A percentile compares a stretch with the other conserved stretches of the same genome.
These are phyloP conservation scores for Rosalia funebris DNA, from an alignment of 2,888 invertebrate genomes.

Conservation along the genomic window DNA sequence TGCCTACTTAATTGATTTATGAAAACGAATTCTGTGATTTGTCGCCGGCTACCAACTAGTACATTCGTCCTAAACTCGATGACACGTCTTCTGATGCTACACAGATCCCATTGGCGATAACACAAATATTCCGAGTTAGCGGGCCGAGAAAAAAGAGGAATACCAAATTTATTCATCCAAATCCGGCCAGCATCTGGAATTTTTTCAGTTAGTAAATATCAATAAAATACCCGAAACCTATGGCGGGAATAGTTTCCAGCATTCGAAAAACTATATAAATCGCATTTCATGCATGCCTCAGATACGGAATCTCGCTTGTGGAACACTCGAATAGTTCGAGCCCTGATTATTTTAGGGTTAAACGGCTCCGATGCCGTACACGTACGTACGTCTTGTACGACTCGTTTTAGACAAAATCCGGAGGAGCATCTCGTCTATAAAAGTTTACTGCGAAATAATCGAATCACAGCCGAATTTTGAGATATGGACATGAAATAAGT, in stretches of 20 bases:
- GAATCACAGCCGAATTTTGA: conserved; percentile 53
- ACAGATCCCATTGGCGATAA: conserved; percentile 42
- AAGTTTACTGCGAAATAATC: conserved; percentile 57
- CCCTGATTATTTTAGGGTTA: not conserved
- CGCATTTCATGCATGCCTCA: not conserved
- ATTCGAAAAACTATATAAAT: conserved; percentile 7
- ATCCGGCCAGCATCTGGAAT: conserved; percentile 37
- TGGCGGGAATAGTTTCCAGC: conserved; percentile 9
- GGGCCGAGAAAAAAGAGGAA: conserved; percentile 35
- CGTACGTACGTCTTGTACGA: not conserved
- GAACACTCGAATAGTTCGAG: not conserved
- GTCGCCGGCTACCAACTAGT: conserved; percentile 56
- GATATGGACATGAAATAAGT: conserved; percentile 50
- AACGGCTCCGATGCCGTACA: too few relatives aligned
- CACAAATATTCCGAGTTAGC: conserved; percentile 41
- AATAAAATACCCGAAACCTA: conserved; percentile 15
- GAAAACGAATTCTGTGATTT: conserved; percentile 63
- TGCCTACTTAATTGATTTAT: conserved; percentile 60
- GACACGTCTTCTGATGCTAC: conserved; percentile 44
- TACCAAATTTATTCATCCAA: conserved; percentile 41
- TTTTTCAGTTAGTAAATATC: conserved; percentile 29
- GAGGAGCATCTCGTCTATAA: conserved; percentile 34
- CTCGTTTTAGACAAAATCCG: conserved; percentile 18
- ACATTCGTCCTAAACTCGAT: conserved; percentile 47
- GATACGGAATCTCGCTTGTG: not conserved